These are phyloP conservation scores for Vireo altiloquus DNA, from an alignment of 2,113 vertebrate species.

Conservation along the genomic window DNA sequence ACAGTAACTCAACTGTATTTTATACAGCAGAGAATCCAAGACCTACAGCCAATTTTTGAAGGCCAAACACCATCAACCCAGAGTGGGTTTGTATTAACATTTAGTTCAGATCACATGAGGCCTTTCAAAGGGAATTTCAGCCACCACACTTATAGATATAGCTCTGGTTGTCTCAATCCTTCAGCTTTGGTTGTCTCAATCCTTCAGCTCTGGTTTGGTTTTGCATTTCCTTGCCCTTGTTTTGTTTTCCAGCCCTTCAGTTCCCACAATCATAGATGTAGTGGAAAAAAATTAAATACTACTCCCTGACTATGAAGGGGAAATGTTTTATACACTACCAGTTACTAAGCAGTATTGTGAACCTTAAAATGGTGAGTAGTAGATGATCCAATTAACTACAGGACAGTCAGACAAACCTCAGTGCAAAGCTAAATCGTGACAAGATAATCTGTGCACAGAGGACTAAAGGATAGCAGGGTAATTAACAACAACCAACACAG, in stretches of 20 bases:
- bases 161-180: neutral
- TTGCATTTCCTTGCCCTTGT: neutral
- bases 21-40: neutral
- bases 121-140: neutral
- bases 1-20: neutral
- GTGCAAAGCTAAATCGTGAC: neutral
- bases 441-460: neutral
- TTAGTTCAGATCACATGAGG: neutral
- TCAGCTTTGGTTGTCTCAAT: neutral
- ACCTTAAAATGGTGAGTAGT: neutral
- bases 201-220: neutral
- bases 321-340: neutral
- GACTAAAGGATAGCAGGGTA: neutral
- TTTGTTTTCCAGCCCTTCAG: neutral
- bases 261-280: neutral
- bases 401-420: neutral
- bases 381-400: neutral
- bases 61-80: neutral
- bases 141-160: neutral
- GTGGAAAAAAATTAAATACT: neutral
- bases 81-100: rapidly evolving
- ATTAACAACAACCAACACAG: neutral
- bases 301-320: neutral
- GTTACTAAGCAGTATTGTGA: neutral
- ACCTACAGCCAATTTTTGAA: neutral